These are phyloP conservation scores for Drosophila cardini DNA, from an alignment of 1,140 invertebrate genomes.

Conservation along the genomic window DNA sequence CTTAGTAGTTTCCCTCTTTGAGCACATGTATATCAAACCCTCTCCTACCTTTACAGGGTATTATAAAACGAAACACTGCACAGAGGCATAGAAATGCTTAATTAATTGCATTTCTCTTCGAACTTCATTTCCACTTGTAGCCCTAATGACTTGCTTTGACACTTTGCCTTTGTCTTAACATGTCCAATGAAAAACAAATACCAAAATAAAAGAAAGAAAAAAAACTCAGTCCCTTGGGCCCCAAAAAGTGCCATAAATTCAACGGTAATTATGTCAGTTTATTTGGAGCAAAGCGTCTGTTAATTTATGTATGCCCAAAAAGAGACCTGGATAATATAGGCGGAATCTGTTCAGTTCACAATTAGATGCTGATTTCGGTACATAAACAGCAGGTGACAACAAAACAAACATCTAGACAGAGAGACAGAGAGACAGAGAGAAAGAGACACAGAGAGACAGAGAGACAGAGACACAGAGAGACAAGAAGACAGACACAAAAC, in stretches of 20 bases:
- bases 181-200: conserved; percentile 45
- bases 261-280: conserved; percentile 81
- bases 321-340: conserved; percentile 44
- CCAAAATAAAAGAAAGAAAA: conserved; percentile 14
- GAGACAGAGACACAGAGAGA: not conserved
- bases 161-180: conserved; percentile 78
- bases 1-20: no score
- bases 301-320: conserved; percentile 63
- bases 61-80: conserved; percentile 41
- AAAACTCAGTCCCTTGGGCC: conserved; percentile 27
- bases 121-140: conserved; percentile 42
- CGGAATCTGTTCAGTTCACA: conserved; percentile 72
- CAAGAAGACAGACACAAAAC: not conserved
- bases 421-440: not conserved
- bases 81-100: conserved; percentile 67
- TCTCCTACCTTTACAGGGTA: not conserved
- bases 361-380: conserved; percentile 76
- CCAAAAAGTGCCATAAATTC: conserved; percentile 66
- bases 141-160: conserved; percentile 82
- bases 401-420: conserved; percentile 53
- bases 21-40: no score
- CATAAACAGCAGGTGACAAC: conserved; percentile 81
- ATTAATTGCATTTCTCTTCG: conserved; percentile 65
- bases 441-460: not conserved
- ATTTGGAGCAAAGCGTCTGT: conserved; percentile 80